These are phyloP conservation scores for Trididemnum nubilum DNA, from an alignment of 23 tunicate species.

Conservation along the genomic window DNA sequence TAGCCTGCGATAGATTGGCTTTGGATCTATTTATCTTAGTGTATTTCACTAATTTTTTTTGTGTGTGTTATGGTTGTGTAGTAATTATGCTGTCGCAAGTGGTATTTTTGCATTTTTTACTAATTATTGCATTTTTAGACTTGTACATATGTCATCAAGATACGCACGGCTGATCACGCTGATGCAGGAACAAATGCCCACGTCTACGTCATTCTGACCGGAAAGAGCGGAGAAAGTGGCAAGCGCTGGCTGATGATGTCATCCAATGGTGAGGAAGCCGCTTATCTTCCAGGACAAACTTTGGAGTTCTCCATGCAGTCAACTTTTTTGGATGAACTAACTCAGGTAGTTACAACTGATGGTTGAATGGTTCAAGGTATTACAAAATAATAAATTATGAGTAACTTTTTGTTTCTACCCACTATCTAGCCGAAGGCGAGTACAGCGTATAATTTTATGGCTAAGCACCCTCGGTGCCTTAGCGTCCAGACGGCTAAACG, in stretches of 20 bases:
- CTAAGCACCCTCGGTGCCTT: too few species aligned
- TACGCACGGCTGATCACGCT: constrained; percentile 57
- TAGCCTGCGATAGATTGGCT: too few species aligned
- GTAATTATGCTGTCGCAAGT: background rate
- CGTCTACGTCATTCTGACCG: constrained; percentile 65
- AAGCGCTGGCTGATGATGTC: constrained; percentile 77
- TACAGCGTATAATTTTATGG: too few species aligned
- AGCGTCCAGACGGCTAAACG: too few species aligned
- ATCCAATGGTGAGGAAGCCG: constrained; percentile 34
- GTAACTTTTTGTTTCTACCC: background rate
- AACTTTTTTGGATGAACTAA: constrained; percentile 52
- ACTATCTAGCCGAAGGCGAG: background rate
- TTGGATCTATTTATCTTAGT: too few species aligned
- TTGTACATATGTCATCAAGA: constrained; percentile 46
- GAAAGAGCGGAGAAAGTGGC: constrained; percentile 62
- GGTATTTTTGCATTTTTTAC: too few species aligned
- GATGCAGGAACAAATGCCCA: constrained; percentile 80
- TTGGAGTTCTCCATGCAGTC: constrained; percentile 23
- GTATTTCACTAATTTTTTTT: too few species aligned
- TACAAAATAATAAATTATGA: background rate
- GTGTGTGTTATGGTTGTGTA: too few species aligned
- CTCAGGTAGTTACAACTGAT: too few species aligned
- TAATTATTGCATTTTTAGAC: constrained; percentile 20
- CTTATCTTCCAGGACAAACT: constrained; percentile 38
- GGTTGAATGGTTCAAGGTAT: too few species aligned